Evolutionary conservation across 2,888 invertebrate genomes (phyloP).

Genomic region (Venusia cambrica): DNA sequence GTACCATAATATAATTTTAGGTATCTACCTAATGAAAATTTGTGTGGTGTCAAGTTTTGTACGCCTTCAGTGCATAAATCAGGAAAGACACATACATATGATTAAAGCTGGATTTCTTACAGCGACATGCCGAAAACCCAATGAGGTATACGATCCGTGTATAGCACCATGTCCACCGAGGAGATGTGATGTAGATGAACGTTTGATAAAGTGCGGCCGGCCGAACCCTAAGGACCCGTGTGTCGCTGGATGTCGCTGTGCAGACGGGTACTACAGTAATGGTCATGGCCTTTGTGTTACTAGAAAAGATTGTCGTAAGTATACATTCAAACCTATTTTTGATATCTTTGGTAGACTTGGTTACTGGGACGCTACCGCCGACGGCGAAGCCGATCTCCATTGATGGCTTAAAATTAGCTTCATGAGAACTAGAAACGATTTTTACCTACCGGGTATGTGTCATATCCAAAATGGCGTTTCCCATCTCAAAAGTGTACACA

Average conservation of each 20-base stretch:
- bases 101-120: conserved; percentile 1
- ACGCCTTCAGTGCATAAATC: no score
- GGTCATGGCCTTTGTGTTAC: conserved; percentile 31
- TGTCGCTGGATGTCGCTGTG: conserved; percentile 41
- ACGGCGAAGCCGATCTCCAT: no score
- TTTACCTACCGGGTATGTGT: no score
- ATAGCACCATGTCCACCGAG: conserved; percentile 32
- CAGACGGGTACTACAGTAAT: conserved; percentile 33
- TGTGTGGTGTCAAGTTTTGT: no score
- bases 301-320: conserved; percentile 34
- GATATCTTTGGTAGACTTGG: no score
- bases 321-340: neutral
- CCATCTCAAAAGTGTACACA: no score
- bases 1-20: no score
- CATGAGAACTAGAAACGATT: no score
- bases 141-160: conserved; percentile 37
- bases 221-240: conserved; percentile 37
- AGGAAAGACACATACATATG: neutral
- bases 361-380: no score
- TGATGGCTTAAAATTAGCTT: no score
- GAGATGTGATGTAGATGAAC: conserved; percentile 35
- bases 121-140: conserved; percentile 28
- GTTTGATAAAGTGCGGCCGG: conserved; percentile 29
- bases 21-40: no score
- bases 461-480: no score